Conservation (phyloP, 1,140 invertebrate species). For the Sitophilus oryzae region DNA sequence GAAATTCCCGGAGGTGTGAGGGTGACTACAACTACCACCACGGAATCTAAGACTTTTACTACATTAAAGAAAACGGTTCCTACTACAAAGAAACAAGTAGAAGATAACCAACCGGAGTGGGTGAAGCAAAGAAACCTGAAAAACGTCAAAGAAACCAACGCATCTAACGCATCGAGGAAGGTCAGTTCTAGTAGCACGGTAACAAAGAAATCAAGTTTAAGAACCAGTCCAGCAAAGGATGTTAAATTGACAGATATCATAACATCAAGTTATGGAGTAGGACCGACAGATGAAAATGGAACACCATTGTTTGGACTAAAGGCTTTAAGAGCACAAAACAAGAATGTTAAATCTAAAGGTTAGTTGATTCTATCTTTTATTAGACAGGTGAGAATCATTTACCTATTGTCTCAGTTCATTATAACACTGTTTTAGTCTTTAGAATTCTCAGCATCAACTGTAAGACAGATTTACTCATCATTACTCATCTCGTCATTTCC, state of each 20-base stretch:
- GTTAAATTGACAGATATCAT: slow-evolving; percentile 54
- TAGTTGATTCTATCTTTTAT: slow-evolving; percentile 15
- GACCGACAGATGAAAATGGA: slow-evolving; percentile 73
- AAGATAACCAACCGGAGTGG: slow-evolving; percentile 39
- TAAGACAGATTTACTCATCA: no score
- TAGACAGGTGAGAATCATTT: no score
- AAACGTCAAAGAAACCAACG: slow-evolving; percentile 29
- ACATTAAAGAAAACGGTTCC: slow-evolving; percentile 32
- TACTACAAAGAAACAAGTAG: slow-evolving; percentile 23
- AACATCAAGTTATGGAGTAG: slow-evolving; percentile 74
- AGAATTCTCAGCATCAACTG: no score
- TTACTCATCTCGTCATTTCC: no score
- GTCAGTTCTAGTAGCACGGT: slow-evolving; percentile 17
- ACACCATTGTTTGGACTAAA: slow-evolving; percentile 67
- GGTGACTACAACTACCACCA: slow-evolving; percentile 20
- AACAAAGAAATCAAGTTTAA: slow-evolving; percentile 25
- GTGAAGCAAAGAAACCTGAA: slow-evolving; percentile 37
- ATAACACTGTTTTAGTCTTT: no score
- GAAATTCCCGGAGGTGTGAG: slow-evolving; percentile 13
- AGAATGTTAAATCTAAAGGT: slow-evolving; percentile 52
- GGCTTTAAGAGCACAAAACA: slow-evolving; percentile 60
- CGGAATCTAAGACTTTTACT: slow-evolving; percentile 22
- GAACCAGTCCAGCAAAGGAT: slow-evolving; percentile 34
- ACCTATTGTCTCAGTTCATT: no score
- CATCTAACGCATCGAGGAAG: slow-evolving; percentile 23